Evolutionary conservation across 2,113 vertebrate species (phyloP).

Genomic region (Parotia lawesii): DNA sequence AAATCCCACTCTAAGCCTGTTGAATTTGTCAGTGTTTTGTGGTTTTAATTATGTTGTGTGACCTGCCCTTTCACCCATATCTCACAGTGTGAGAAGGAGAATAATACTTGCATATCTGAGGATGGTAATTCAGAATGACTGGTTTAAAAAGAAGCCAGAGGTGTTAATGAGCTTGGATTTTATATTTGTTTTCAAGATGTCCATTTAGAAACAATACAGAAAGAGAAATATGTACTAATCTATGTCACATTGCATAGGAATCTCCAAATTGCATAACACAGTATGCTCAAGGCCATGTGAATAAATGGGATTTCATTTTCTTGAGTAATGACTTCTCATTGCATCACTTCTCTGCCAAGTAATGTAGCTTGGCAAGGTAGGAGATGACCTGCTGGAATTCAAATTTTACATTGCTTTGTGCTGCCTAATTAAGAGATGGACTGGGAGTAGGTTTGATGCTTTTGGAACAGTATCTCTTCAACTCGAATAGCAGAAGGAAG

Average conservation of each 20-base stretch:
- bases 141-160: background rate
- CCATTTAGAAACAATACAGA: background rate
- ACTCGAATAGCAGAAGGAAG: background rate
- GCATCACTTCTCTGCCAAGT: conserved; percentile 12
- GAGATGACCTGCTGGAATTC: conserved; percentile 39
- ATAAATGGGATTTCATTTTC: conserved; percentile 47
- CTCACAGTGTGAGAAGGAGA: background rate
- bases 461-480: background rate
- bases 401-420: background rate
- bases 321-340: conserved; percentile 32
- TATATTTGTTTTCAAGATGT: background rate
- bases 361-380: conserved; percentile 23
- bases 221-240: background rate
- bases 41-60: background rate
- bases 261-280: background rate
- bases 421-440: background rate
- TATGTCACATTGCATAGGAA: conserved; percentile 18
- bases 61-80: background rate
- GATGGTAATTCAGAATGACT: background rate
- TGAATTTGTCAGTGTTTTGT: background rate
- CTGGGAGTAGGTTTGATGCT: background rate
- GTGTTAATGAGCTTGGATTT: conserved; percentile 3
- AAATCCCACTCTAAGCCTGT: background rate
- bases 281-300: background rate
- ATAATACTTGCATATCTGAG: background rate